phyloP scores from a whole-genome alignment of 2,113 vertebrate genomes.

The human (Homo sapiens) region GRCh38 chr2:84674001-84674500 shows the following conservation, averaged over 20 bases:
- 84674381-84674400: background rate
- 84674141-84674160: background rate
- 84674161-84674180: background rate
- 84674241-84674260: too few species aligned
- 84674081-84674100: background rate
- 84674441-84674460: background rate
- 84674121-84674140: background rate
- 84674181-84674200: background rate
- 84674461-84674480: background rate
- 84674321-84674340: background rate
- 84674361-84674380: background rate
- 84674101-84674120: background rate
- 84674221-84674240: too few species aligned
- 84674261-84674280: background rate
- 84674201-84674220: background rate
- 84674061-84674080: background rate
- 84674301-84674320: background rate
- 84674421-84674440: background rate
- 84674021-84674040: background rate
- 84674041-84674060: background rate
- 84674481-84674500: background rate
- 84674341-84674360: background rate
- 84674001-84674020: background rate
- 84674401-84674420: background rate
- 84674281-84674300: background rate